Conservation (phyloP, 2,797 vertebrate genomes). For the Tapirus indicus region DNA sequence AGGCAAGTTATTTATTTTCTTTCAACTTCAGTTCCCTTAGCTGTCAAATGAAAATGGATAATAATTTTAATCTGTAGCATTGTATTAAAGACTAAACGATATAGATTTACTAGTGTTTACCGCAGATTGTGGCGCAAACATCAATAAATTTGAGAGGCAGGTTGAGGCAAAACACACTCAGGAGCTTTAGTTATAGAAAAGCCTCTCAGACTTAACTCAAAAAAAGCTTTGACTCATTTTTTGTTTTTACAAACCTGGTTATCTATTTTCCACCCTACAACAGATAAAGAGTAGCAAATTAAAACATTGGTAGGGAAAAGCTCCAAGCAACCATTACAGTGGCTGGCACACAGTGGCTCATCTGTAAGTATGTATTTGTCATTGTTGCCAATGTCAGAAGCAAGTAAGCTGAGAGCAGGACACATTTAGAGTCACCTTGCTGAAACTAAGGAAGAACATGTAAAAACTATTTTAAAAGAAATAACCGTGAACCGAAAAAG, state of each 20-base stretch:
- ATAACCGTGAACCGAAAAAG: not conserved
- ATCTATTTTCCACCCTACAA: not conserved
- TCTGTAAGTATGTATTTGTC: not conserved
- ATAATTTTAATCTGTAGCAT: not conserved
- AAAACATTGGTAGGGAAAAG: not conserved
- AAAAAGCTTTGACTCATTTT: not conserved
- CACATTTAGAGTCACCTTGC: not conserved
- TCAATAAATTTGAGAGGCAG: not conserved
- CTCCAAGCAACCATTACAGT: not conserved
- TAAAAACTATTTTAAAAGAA: not conserved
- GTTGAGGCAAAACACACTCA: not conserved
- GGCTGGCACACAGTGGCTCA: not conserved
- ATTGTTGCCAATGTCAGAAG: not conserved
- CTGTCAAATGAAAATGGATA: not conserved
- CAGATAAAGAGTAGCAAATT: not conserved
- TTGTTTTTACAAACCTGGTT: not conserved
- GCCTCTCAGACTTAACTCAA: not conserved
- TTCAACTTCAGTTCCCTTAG: not conserved
- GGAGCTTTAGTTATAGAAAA: not conserved
- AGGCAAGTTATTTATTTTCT: not conserved
- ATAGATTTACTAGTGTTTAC: not conserved
- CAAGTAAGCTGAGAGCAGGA: not conserved
- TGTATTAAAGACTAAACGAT: not conserved
- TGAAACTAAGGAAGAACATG: not conserved
- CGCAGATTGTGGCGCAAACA: not conserved